Conservation (phyloP, 2,113 vertebrate species). For the Hydrochoerus hydrochaeris region DNA sequence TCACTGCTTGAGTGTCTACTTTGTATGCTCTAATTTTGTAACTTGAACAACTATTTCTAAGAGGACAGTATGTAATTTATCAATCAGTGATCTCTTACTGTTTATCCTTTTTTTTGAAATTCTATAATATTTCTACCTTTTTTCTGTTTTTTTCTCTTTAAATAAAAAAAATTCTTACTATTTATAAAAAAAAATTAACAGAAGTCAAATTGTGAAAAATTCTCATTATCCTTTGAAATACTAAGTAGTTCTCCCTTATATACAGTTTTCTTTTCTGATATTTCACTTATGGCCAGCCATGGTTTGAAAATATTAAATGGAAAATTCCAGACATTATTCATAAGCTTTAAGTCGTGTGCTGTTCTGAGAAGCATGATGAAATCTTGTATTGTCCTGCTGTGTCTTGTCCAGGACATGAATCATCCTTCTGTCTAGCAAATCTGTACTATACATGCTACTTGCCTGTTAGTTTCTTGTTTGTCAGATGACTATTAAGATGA, state of each 20-base stretch:
- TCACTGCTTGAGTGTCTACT: too few species aligned
- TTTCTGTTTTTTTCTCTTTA: too few species aligned
- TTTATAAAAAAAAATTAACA: slow-evolving; percentile 30
- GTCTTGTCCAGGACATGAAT: background rate
- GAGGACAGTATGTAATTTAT: too few species aligned
- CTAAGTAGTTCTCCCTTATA: background rate
- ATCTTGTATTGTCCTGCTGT: background rate
- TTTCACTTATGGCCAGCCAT: background rate
- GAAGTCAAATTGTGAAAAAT: slow-evolving; percentile 40
- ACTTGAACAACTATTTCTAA: too few species aligned
- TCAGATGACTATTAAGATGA: background rate
- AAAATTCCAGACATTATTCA: background rate
- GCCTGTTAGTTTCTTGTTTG: background rate
- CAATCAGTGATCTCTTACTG: too few species aligned
- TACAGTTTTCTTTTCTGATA: background rate
- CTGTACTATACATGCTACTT: background rate
- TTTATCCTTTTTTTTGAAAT: too few species aligned
- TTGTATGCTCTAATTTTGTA: too few species aligned
- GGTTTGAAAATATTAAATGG: background rate
- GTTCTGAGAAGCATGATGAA: background rate
- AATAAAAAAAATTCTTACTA: too few species aligned
- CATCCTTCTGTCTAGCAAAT: background rate
- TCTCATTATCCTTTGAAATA: slow-evolving; percentile 18
- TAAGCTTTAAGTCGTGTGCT: background rate
- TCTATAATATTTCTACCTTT: too few species aligned